Percentiles rank a stretch among this genome's conserved stretches.
Conservation (phyloP, 1,140 invertebrate species). For the Hydropsyche tenuis region DNA sequence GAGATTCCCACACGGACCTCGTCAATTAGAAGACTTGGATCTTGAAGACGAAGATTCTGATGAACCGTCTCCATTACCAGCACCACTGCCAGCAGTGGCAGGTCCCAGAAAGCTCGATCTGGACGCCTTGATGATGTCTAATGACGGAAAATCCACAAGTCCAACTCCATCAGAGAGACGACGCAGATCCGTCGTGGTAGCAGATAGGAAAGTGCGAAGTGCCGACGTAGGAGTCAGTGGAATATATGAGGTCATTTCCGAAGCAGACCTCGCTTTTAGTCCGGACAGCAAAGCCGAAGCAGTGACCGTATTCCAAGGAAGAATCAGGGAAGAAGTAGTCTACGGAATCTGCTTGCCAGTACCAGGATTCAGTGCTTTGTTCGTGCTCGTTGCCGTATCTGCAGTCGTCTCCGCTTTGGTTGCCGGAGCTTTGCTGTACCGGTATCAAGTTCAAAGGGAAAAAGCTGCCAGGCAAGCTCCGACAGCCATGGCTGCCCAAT, state of each 20-base stretch:
- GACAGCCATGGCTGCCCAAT: slow-evolving; percentile 63
- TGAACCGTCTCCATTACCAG: slow-evolving; percentile 53
- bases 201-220: slow-evolving; percentile 76
- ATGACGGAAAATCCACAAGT: slow-evolving; percentile 31
- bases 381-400: slow-evolving; percentile 84
- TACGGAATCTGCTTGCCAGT: slow-evolving; percentile 92
- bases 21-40: slow-evolving; percentile 64
- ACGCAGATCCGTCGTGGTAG: slow-evolving; percentile 71
- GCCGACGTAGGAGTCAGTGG: slow-evolving; percentile 87
- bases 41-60: slow-evolving; percentile 31
- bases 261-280: slow-evolving; percentile 90
- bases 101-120: slow-evolving; percentile 64
- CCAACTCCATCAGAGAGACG: slow-evolving; percentile 38
- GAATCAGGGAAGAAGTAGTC: slow-evolving; percentile 85
- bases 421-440: slow-evolving; percentile 76
- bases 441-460: slow-evolving; percentile 77
- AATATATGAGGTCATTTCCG: slow-evolving; percentile 90
- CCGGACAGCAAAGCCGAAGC: slow-evolving; percentile 79
- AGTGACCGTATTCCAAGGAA: slow-evolving; percentile 85
- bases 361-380: slow-evolving; percentile 85
- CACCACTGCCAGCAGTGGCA: slow-evolving; percentile 62
- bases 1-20: slow-evolving; percentile 82
- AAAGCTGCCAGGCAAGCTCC: slow-evolving; percentile 62
- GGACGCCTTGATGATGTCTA: slow-evolving; percentile 46
- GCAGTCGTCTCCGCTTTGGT: slow-evolving; percentile 82